phyloP scores from a whole-genome alignment of 1,140 invertebrate species.

The Platyura marginata region DNA sequence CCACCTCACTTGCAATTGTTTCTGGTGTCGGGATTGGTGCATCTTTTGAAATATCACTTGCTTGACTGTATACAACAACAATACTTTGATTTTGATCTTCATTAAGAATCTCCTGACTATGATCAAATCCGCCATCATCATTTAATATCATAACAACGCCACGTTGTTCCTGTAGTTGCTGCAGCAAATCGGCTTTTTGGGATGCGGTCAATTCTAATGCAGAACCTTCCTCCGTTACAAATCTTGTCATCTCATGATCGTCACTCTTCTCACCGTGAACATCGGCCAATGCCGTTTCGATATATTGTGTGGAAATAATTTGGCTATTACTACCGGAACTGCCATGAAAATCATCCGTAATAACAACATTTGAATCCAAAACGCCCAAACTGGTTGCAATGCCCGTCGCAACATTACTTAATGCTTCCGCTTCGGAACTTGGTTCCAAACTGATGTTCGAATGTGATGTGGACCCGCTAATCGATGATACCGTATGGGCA shows the following conservation, averaged over 20 bases:
- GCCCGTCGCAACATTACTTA: conserved; percentile 31
- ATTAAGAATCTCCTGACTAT: conserved; percentile 6
- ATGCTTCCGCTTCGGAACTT: conserved; percentile 31
- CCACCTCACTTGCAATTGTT: conserved; percentile 13
- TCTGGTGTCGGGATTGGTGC: conserved; percentile 4
- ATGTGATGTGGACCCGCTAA: background rate
- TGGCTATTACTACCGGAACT: background rate
- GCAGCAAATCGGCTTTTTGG: conserved; percentile 17
- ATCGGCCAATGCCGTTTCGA: conserved; percentile 8
- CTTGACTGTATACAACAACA: background rate
- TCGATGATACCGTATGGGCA: background rate
- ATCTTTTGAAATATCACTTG: background rate
- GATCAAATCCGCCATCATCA: conserved; percentile 10
- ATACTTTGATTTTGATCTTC: no score
- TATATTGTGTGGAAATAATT: conserved; percentile 3
- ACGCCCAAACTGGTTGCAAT: conserved; percentile 35
- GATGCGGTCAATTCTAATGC: conserved; percentile 20
- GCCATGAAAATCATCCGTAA: conserved; percentile 27
- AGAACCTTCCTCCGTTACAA: conserved; percentile 20
- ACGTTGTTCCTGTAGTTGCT: conserved; percentile 18
- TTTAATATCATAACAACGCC: conserved; percentile 24
- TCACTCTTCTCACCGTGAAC: conserved; percentile 5
- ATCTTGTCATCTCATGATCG: conserved; percentile 12
- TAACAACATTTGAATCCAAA: conserved; percentile 32
- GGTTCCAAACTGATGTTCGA: conserved; percentile 16